Evolutionary conservation across 2,113 vertebrate genomes (phyloP).

Genomic region (Glaucomys volans): DNA sequence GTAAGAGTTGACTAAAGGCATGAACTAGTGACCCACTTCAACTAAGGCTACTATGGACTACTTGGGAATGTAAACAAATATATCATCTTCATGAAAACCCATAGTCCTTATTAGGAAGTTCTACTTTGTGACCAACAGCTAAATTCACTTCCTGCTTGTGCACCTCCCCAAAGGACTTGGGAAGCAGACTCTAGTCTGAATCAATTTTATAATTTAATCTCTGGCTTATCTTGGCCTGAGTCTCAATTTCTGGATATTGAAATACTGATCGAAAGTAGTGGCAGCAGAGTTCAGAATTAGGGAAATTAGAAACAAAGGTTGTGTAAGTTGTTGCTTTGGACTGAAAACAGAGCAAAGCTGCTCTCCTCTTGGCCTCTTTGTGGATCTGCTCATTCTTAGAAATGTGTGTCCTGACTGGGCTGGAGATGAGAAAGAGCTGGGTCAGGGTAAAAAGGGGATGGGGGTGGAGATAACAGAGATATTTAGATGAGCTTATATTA

Average conservation of each 20-base stretch:
- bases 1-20: not conserved
- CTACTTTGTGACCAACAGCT: not conserved
- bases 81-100: not conserved
- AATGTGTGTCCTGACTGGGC: not conserved
- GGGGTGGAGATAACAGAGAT: not conserved
- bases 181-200: not conserved
- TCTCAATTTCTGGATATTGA: not conserved
- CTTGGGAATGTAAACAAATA: conserved; percentile 46
- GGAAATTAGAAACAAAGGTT: not conserved
- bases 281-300: conserved; percentile 5
- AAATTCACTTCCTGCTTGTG: not conserved
- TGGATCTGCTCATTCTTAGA: not conserved
- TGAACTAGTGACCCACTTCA: not conserved
- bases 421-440: not conserved
- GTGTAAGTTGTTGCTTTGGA: not conserved
- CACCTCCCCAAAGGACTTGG: not conserved
- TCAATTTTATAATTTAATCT: not conserved
- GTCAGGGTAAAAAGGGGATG: not conserved
- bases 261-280: not conserved
- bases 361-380: not conserved
- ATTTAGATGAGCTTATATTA: not conserved
- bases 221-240: not conserved
- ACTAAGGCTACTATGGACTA: not conserved
- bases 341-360: not conserved
- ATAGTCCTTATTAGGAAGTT: conserved; percentile 19